phyloP scores from a whole-genome alignment of 1,140 invertebrate species.

The Atta colombica region DNA sequence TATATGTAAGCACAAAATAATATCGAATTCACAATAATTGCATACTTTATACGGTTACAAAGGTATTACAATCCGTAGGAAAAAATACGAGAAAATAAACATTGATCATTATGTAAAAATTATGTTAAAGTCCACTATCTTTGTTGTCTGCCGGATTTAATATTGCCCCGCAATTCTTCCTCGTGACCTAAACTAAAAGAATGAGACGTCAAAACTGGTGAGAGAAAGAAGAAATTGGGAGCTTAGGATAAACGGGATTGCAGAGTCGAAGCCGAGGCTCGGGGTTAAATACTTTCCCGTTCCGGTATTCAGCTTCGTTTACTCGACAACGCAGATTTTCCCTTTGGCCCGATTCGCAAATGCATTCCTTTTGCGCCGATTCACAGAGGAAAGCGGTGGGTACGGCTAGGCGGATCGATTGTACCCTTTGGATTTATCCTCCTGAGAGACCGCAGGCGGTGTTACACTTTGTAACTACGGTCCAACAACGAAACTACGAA shows the following conservation, averaged over 20 bases:
- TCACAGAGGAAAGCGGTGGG: constrained; percentile 20
- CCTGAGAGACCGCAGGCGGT: constrained; percentile 60
- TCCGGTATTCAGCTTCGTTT: constrained; percentile 72
- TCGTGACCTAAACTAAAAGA: background rate
- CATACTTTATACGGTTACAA: background rate
- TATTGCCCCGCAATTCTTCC: background rate
- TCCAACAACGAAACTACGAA: constrained; percentile 57
- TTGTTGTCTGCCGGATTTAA: background rate
- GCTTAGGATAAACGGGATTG: constrained; percentile 49
- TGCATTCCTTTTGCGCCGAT: constrained; percentile 68
- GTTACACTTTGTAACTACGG: constrained; percentile 61
- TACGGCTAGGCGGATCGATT: constrained; percentile 44
- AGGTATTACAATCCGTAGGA: background rate
- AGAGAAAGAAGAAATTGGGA: constrained; percentile 39
- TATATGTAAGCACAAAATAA: background rate
- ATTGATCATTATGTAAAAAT: background rate
- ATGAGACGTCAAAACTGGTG: background rate
- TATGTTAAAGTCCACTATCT: background rate
- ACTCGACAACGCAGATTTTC: constrained; percentile 69
- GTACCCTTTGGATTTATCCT: constrained; percentile 64
- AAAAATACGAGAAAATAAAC: background rate
- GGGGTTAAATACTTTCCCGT: constrained; percentile 77
- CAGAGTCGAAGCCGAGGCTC: constrained; percentile 19
- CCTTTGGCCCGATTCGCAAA: constrained; percentile 72
- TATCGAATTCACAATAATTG: background rate